Conservation (phyloP, 2,113 vertebrate species). For the Uria lomvia region DNA sequence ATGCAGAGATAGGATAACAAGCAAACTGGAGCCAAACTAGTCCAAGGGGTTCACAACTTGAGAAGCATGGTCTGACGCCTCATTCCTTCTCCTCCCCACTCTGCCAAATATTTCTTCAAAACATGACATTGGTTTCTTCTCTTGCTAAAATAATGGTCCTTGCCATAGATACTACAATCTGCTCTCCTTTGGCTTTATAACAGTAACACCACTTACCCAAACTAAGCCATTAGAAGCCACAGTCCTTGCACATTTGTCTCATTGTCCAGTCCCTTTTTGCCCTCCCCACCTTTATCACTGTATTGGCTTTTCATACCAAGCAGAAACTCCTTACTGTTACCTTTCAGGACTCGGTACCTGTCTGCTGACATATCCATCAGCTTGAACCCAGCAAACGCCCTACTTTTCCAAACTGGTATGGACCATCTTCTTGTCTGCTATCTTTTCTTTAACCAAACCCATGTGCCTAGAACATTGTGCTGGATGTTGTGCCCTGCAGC, state of each 20-base stretch:
- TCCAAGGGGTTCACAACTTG: neutral
- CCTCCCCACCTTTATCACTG: neutral
- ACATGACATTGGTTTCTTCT: neutral
- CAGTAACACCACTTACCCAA: neutral
- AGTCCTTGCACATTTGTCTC: neutral
- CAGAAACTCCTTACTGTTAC: neutral
- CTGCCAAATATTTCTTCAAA: slow-evolving; percentile 40
- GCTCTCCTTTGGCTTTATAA: neutral
- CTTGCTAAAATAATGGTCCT: neutral
- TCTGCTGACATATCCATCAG: neutral
- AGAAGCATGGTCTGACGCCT: neutral
- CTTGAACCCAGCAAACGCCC: neutral
- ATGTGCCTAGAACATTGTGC: neutral
- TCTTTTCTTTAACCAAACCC: neutral
- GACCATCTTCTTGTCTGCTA: neutral
- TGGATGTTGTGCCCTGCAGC: neutral
- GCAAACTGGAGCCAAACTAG: neutral
- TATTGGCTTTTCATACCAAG: neutral
- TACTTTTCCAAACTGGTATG: neutral
- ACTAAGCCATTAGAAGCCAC: neutral
- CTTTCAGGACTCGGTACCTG: neutral
- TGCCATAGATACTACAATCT: neutral
- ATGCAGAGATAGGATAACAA: slow-evolving; percentile 25
- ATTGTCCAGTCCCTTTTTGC: neutral
- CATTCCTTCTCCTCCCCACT: neutral